Conservation (phyloP, 2,113 vertebrate genomes). For the Gopherus flavomarginatus region DNA sequence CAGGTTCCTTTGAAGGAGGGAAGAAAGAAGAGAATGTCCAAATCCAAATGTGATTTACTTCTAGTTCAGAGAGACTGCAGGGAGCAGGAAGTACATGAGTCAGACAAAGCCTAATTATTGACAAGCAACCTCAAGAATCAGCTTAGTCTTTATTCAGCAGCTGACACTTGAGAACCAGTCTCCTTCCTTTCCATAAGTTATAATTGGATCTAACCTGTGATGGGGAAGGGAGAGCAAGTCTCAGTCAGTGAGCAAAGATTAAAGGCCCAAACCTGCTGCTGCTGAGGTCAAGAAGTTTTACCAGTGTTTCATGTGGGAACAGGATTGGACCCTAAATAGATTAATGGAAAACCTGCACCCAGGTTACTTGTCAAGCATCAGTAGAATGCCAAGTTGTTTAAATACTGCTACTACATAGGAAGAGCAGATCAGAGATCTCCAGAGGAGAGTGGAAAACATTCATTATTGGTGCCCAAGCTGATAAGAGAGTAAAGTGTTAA, state of each 20-base stretch:
- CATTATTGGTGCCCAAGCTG: background rate
- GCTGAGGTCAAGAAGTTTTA: background rate
- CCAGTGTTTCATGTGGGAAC: background rate
- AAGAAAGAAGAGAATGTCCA: background rate
- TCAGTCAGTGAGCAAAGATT: background rate
- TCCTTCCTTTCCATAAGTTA: background rate
- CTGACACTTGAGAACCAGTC: background rate
- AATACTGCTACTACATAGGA: background rate
- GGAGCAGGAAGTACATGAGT: background rate
- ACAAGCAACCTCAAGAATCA: too few species aligned
- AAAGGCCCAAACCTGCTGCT: background rate
- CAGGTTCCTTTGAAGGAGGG: background rate
- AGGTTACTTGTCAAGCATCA: background rate
- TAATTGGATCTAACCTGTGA: background rate
- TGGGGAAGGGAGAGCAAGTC: background rate
- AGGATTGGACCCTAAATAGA: background rate
- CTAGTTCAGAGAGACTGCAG: background rate
- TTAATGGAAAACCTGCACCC: background rate
- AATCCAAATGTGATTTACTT: background rate
- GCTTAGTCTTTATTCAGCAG: background rate
- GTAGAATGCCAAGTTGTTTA: background rate
- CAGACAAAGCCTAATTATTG: background rate
- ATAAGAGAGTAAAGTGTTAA: background rate
- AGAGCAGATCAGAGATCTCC: background rate
- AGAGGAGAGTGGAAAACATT: background rate